Conservation (phyloP, 1,140 invertebrate species). For the Sycobia sp. region DNA sequence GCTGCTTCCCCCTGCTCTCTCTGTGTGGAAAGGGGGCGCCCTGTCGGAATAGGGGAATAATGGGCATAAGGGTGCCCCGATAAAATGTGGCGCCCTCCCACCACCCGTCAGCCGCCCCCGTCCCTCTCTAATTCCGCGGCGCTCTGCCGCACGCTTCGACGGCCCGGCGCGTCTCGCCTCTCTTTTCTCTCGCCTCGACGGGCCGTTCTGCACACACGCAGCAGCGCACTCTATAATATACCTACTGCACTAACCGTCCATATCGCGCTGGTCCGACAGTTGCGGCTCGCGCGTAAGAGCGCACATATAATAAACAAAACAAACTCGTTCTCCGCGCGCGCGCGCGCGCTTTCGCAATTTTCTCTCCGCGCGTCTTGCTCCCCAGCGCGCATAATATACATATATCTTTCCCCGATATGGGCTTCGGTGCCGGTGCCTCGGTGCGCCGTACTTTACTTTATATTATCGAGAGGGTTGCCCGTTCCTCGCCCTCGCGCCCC, state of each 20-base stretch:
- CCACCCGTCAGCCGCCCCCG: not conserved
- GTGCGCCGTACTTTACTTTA: constrained; percentile 23
- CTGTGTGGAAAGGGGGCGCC: not conserved
- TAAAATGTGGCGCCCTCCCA: constrained; percentile 46
- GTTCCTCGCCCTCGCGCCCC: too few species aligned
- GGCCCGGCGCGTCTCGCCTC: too few species aligned
- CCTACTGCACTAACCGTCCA: constrained; percentile 1
- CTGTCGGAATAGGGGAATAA: constrained; percentile 35
- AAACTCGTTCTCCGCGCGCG: constrained; percentile 31
- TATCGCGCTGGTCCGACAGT: constrained; percentile 20
- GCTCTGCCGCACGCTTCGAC: constrained; percentile 1
- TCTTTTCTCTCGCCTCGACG: too few species aligned
- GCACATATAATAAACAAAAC: constrained; percentile 9
- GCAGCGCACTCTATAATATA: not conserved
- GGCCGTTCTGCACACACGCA: not conserved
- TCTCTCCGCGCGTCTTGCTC: constrained; percentile 16
- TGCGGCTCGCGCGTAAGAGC: constrained; percentile 1
- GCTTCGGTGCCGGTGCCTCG: constrained; percentile 11
- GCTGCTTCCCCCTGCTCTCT: not conserved
- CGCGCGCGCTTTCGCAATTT: constrained; percentile 3
- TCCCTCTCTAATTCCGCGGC: constrained; percentile 30
- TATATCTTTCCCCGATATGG: constrained; percentile 11
- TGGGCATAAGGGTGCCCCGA: constrained; percentile 55
- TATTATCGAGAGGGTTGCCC: constrained; percentile 23
- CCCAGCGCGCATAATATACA: constrained; percentile 11